phyloP scores from a whole-genome alignment of 2,113 vertebrate genomes.

The Dinomys branickii region DNA sequence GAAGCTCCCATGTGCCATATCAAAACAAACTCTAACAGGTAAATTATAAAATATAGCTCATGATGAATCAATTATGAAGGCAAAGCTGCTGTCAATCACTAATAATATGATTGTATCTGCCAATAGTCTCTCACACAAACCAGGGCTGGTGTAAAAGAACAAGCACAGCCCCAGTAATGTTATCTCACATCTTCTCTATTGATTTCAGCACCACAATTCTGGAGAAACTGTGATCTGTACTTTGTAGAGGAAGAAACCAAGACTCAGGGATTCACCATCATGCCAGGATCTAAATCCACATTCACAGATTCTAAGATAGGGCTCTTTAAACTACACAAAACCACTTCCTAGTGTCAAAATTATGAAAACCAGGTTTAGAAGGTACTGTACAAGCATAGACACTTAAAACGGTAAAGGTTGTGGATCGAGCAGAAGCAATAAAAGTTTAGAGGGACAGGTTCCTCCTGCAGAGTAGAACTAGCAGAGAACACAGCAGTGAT shows the following conservation, averaged over 20 bases:
- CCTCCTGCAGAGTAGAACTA: neutral
- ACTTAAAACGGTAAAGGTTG: neutral
- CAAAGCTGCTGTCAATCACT: slow-evolving; percentile 46
- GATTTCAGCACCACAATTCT: neutral
- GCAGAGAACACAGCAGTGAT: neutral
- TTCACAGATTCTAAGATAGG: neutral
- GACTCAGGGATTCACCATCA: neutral
- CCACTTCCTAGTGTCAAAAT: neutral
- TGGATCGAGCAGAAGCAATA: neutral
- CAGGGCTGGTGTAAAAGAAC: neutral
- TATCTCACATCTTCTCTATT: neutral
- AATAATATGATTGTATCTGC: slow-evolving; percentile 65
- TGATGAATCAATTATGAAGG: slow-evolving; percentile 52
- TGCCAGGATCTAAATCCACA: neutral
- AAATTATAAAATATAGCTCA: slow-evolving; percentile 56
- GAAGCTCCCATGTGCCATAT: neutral
- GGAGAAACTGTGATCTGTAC: too few relatives aligned
- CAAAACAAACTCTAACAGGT: slow-evolving; percentile 59
- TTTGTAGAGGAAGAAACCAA: neutral
- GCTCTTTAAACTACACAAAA: neutral
- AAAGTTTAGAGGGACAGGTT: neutral
- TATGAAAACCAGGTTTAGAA: neutral
- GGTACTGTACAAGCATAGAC: neutral
- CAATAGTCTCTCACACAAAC: slow-evolving; percentile 16
- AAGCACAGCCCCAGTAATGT: neutral